Conservation (phyloP, 2,888 invertebrate genomes). For the Archips xylosteana region DNA sequence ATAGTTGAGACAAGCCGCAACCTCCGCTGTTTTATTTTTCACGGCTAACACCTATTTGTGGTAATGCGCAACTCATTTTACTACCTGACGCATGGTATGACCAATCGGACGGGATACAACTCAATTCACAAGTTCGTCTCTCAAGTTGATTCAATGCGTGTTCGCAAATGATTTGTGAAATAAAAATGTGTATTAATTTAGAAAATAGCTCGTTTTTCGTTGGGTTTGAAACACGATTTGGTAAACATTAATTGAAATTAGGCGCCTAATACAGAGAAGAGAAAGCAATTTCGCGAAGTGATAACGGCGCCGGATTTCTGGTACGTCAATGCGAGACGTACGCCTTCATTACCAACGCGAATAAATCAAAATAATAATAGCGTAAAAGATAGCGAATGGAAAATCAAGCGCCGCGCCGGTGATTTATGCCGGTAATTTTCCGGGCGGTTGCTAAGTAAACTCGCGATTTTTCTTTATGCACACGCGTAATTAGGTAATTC, state of each 20-base stretch:
- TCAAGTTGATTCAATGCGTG: neutral
- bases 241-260: constrained; percentile 32
- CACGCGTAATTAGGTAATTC: constrained; percentile 84
- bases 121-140: constrained; percentile 6
- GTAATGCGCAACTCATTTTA: constrained; percentile 68
- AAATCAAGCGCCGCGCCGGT: constrained; percentile 75
- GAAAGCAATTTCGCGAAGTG: constrained; percentile 64
- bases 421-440: constrained; percentile 84
- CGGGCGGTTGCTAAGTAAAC: constrained; percentile 82
- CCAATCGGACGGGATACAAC: constrained; percentile 20
- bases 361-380: constrained; percentile 84
- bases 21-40: constrained; percentile 68
- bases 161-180: neutral
- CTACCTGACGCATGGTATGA: constrained; percentile 63
- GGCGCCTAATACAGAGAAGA: constrained; percentile 38
- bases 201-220: constrained; percentile 11
- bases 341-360: constrained; percentile 80
- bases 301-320: constrained; percentile 68
- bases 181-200: neutral
- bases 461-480: constrained; percentile 82
- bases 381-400: constrained; percentile 83
- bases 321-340: constrained; percentile 79
- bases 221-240: neutral
- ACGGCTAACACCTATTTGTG: constrained; percentile 75
- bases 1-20: constrained; percentile 60